Evolutionary conservation across 1,140 invertebrate genomes (phyloP).

Genomic region (Heliconius melpomene): DNA sequence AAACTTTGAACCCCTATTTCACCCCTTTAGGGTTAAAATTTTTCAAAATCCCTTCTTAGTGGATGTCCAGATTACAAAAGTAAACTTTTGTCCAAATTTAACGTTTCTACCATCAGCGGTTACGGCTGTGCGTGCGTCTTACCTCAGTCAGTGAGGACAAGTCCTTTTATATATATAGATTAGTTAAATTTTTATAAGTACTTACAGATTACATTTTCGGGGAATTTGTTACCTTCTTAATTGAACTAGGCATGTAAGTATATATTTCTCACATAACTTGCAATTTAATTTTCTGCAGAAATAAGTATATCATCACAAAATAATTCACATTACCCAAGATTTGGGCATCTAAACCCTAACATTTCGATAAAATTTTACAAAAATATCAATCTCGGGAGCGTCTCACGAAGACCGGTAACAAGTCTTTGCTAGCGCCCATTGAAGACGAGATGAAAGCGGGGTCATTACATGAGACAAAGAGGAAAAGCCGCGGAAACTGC

Average conservation of each 20-base stretch:
- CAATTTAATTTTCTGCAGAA: neutral
- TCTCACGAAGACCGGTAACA: slow-evolving; percentile 57
- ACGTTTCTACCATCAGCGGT: too few species aligned
- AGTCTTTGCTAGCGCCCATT: slow-evolving; percentile 68
- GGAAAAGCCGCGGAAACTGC: slow-evolving; percentile 70
- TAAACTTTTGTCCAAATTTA: too few species aligned
- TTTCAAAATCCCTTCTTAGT: too few species aligned
- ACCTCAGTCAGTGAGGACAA: too few species aligned
- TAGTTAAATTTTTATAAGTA: too few species aligned
- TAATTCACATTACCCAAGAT: neutral
- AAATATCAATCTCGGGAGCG: slow-evolving; percentile 51
- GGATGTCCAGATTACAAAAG: too few species aligned
- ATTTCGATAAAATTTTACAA: neutral
- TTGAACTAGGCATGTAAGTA: neutral
- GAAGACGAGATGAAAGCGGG: slow-evolving; percentile 73
- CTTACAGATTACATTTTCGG: too few species aligned
- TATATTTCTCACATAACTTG: neutral
- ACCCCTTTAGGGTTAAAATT: too few species aligned
- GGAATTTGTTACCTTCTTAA: neutral
- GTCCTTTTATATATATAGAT: too few species aligned
- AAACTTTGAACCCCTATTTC: too few species aligned
- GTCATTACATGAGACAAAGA: slow-evolving; percentile 80
- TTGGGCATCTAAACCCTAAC: neutral
- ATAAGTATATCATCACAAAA: neutral
- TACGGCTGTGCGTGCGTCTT: too few species aligned